These are phyloP conservation scores for Spodoptera litura DNA, from an alignment of 1,140 invertebrate species.

Conservation along the genomic window DNA sequence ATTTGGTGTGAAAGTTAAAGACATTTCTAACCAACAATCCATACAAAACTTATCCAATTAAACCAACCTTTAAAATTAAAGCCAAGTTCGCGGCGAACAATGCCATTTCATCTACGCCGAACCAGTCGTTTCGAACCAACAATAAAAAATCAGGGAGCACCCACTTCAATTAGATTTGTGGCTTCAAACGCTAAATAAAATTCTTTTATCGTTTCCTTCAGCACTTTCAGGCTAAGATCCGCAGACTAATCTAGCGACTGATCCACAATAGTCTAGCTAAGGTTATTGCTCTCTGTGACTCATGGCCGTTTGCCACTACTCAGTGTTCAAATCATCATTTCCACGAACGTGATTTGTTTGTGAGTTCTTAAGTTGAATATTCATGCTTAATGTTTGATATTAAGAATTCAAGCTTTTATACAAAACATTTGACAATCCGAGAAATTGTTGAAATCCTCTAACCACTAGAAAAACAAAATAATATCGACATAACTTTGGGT, in stretches of 20 bases:
- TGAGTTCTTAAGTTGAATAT: conserved; percentile 4
- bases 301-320: conserved; percentile 50
- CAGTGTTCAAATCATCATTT: background rate
- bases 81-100: background rate
- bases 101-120: background rate
- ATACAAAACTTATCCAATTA: conserved; percentile 14
- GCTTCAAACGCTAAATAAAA: conserved; percentile 31
- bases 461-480: too few relatives aligned
- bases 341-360: conserved; percentile 24
- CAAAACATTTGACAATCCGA: too few relatives aligned
- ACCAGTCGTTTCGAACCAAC: background rate
- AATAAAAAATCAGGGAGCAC: conserved; percentile 32
- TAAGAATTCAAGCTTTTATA: too few relatives aligned
- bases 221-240: conserved; percentile 1
- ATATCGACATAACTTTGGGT: too few relatives aligned
- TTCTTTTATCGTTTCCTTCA: conserved; percentile 38
- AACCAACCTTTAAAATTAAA: conserved; percentile 6
- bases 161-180: conserved; percentile 36
- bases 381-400: too few relatives aligned
- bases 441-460: too few relatives aligned
- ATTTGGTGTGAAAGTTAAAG: too few relatives aligned
- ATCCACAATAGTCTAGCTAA: conserved; percentile 59
- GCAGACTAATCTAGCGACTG: conserved; percentile 61
- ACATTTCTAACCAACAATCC: background rate
- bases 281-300: conserved; percentile 66